A percentile compares a stretch with the other conserved stretches of the same genome.
phyloP scores from a whole-genome alignment of 2,113 vertebrate species.

The Spea bombifrons region DNA sequence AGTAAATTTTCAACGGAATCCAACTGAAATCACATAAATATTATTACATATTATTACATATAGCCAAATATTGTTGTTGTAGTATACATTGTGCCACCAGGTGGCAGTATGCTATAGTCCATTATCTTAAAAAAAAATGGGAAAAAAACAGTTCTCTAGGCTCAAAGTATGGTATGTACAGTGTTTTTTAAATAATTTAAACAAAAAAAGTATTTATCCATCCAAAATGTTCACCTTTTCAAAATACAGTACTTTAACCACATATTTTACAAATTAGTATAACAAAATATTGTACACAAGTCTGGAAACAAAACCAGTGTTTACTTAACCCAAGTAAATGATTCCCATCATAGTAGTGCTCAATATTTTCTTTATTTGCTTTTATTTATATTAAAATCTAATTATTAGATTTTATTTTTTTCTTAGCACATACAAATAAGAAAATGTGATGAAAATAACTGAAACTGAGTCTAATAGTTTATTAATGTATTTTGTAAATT shows the following conservation, averaged over 20 bases:
- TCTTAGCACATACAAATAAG: neutral
- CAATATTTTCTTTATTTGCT: neutral
- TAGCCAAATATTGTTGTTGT: neutral
- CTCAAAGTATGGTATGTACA: neutral
- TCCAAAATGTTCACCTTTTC: constrained; percentile 26
- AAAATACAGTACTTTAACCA: constrained; percentile 13
- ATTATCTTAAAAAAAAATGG: neutral
- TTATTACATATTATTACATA: too few relatives aligned
- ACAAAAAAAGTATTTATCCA: constrained; percentile 24
- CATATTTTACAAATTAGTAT: constrained; percentile 24
- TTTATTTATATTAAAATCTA: neutral
- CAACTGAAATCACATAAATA: too few relatives aligned
- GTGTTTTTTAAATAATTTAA: constrained; percentile 9
- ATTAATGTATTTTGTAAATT: neutral
- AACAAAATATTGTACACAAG: constrained; percentile 31
- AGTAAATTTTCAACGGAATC: too few relatives aligned
- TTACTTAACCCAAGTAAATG: neutral
- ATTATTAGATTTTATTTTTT: neutral
- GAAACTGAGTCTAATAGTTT: neutral
- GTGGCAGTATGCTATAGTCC: constrained; percentile 65
- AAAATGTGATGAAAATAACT: neutral
- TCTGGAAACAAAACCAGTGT: constrained; percentile 27
- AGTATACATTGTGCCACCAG: constrained; percentile 56
- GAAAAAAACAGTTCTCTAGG: constrained; percentile 9
- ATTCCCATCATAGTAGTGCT: neutral